Evolutionary conservation across 2,888 invertebrate genomes (phyloP).

Genomic region (Tuta absoluta): DNA sequence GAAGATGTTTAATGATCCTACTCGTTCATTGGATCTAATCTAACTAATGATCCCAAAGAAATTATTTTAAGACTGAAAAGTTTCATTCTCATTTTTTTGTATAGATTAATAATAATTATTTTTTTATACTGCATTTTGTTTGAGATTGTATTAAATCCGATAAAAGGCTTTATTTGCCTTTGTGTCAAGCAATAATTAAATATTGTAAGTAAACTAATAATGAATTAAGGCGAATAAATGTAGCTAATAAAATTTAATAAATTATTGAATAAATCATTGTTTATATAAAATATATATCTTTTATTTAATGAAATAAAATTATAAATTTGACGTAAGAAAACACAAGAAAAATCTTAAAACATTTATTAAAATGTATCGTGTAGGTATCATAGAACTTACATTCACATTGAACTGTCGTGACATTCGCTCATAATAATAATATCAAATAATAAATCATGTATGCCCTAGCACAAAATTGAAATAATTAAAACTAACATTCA

Average conservation of each 20-base stretch:
- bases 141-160: neutral
- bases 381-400: conserved; percentile 19
- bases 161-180: neutral
- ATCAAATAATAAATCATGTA: neutral
- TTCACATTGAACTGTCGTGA: conserved; percentile 11
- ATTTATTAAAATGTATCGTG: conserved; percentile 21
- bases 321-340: neutral
- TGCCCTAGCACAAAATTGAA: neutral
- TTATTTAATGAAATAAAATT: neutral
- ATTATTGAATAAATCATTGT: conserved; percentile 9
- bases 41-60: conserved; percentile 25
- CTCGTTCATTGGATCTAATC: no score
- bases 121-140: neutral
- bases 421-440: conserved; percentile 6
- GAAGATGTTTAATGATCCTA: no score
- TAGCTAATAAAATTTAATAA: neutral
- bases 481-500: conserved; percentile 5
- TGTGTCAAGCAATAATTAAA: neutral
- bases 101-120: neutral
- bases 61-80: conserved; percentile 28
- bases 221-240: neutral
- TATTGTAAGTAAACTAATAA: neutral
- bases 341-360: neutral
- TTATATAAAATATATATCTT: neutral
- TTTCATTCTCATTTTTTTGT: neutral